Evolutionary conservation across 2,113 vertebrate genomes (phyloP).

Genomic region (Mormoops blainvillei): DNA sequence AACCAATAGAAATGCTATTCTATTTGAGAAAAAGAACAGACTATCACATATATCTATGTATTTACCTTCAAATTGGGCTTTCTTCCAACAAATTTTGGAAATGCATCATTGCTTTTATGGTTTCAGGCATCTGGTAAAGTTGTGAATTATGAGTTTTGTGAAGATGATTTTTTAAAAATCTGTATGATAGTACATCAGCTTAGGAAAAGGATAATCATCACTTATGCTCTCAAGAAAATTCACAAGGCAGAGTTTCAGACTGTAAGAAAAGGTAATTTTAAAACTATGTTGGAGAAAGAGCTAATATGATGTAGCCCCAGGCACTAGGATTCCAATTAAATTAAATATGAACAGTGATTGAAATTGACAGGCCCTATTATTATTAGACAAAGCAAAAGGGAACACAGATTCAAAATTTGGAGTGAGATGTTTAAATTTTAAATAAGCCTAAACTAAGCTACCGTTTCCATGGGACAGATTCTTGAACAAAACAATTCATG

Average conservation of each 20-base stretch:
- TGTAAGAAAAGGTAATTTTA: background rate
- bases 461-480: background rate
- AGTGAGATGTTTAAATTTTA: background rate
- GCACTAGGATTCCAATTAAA: constrained; percentile 11
- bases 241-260: background rate
- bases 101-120: background rate
- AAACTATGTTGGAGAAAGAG: constrained; percentile 5
- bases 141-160: background rate
- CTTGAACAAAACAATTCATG: background rate
- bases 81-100: background rate
- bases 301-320: background rate
- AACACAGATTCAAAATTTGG: background rate
- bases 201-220: background rate
- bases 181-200: background rate
- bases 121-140: background rate
- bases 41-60: background rate
- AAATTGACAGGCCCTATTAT: background rate
- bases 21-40: background rate
- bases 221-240: background rate
- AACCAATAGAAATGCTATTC: background rate
- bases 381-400: background rate
- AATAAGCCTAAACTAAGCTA: constrained; percentile 6
- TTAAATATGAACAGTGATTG: background rate
- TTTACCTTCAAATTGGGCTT: background rate
- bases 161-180: background rate